phyloP scores from a whole-genome alignment of 2,113 vertebrate species.

The Cnemophilus loriae region DNA sequence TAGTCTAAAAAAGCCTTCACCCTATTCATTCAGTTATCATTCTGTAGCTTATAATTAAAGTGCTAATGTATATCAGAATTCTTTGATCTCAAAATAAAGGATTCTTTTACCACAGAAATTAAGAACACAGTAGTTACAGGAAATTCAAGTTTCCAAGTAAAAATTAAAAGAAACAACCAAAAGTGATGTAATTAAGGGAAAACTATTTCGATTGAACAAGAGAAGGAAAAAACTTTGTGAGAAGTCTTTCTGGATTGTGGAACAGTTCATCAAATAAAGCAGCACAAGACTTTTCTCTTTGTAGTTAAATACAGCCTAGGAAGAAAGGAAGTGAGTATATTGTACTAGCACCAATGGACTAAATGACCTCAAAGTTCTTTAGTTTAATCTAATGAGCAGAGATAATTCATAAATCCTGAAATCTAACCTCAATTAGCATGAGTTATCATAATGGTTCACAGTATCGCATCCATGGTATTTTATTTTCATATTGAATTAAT shows the following conservation, averaged over 20 bases:
- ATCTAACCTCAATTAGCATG: background rate
- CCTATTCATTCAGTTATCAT: background rate
- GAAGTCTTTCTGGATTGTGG: background rate
- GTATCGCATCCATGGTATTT: background rate
- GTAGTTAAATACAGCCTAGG: background rate
- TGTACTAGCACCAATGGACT: background rate
- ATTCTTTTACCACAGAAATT: slow-evolving; percentile 14
- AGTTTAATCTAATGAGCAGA: background rate
- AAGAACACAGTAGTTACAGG: background rate
- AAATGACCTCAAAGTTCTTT: background rate
- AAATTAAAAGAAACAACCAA: slow-evolving; percentile 6
- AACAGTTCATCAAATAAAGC: background rate
- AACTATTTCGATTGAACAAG: background rate
- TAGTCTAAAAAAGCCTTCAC: background rate
- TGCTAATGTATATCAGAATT: slow-evolving; percentile 6
- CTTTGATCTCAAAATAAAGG: slow-evolving; percentile 57
- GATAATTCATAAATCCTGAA: background rate
- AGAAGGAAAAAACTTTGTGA: background rate
- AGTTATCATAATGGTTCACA: background rate
- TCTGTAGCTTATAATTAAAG: background rate
- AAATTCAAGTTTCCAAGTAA: background rate
- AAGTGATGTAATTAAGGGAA: slow-evolving; percentile 3
- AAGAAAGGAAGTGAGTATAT: background rate
- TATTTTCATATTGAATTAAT: background rate
- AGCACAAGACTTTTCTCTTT: background rate